Conservation (phyloP, 1,140 invertebrate species). For the Nasonia vitripennis region DNA sequence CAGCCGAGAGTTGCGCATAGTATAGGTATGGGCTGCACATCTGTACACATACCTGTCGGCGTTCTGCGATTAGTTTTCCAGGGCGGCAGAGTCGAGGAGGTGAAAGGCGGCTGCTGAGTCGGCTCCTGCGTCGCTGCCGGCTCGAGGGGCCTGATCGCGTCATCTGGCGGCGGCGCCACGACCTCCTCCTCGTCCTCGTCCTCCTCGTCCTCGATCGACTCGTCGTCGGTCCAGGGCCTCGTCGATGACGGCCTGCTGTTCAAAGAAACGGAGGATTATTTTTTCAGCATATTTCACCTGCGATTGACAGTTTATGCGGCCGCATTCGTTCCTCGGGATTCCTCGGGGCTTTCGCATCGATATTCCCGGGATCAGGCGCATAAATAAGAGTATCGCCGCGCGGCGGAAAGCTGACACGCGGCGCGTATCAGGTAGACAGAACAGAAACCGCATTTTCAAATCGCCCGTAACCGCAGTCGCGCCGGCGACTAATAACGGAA, state of each 20-base stretch:
- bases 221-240: slow-evolving; percentile 16
- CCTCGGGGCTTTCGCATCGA: neutral
- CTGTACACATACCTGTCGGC: slow-evolving; percentile 61
- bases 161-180: slow-evolving; percentile 40
- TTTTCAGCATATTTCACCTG: neutral
- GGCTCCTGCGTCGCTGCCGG: slow-evolving; percentile 47
- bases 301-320: no score
- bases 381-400: neutral
- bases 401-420: no score
- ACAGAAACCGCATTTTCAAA: neutral
- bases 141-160: slow-evolving; percentile 1
- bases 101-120: slow-evolving; percentile 23
- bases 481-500: neutral
- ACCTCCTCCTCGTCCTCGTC: slow-evolving; percentile 60
- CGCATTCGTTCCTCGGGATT: neutral
- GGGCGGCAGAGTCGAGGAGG: slow-evolving; percentile 64
- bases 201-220: slow-evolving; percentile 63
- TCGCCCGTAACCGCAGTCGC: neutral
- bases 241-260: neutral
- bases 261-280: neutral
- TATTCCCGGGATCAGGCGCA: neutral
- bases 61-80: slow-evolving; percentile 71
- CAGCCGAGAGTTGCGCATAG: neutral
- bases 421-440: no score
- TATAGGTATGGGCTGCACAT: neutral